Percentiles rank a stretch among this genome's conserved stretches.
phyloP scores from a whole-genome alignment of 2,888 invertebrate genomes.

The Chloromyia formosa region DNA sequence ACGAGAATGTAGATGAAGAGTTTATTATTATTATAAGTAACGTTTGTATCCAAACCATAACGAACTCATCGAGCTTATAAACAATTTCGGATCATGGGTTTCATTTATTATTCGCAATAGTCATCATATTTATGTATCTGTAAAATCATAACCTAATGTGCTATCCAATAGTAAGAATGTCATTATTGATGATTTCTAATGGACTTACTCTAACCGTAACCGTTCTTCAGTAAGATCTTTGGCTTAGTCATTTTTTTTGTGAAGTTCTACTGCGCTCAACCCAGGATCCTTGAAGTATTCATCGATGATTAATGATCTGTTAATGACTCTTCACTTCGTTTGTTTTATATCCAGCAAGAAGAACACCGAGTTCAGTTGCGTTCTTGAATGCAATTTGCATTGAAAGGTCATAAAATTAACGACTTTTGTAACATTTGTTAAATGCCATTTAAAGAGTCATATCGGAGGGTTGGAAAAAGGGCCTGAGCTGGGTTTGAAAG shows the following conservation, averaged over 20 bases:
- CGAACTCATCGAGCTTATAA: no score
- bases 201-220: no score
- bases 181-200: not conserved
- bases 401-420: conserved; percentile 50
- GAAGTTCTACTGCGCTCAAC: conserved; percentile 2
- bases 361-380: conserved; percentile 14
- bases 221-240: not conserved
- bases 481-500: conserved; percentile 30
- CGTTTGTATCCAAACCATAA: no score
- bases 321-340: conserved; percentile 48
- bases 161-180: no score
- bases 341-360: conserved; percentile 35
- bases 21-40: no score
- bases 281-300: conserved; percentile 28
- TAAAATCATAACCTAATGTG: no score
- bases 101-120: no score
- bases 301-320: conserved; percentile 48
- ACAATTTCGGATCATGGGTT: no score
- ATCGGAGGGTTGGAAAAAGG: conserved; percentile 42
- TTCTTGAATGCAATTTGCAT: conserved; percentile 48
- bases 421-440: conserved; percentile 48
- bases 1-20: no score
- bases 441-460: conserved; percentile 42
- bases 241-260: not conserved
- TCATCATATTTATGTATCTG: no score